Base-by-base conservation (phyloP, 2,113 vertebrate species). In the Stigmatopora nigra region DNA sequence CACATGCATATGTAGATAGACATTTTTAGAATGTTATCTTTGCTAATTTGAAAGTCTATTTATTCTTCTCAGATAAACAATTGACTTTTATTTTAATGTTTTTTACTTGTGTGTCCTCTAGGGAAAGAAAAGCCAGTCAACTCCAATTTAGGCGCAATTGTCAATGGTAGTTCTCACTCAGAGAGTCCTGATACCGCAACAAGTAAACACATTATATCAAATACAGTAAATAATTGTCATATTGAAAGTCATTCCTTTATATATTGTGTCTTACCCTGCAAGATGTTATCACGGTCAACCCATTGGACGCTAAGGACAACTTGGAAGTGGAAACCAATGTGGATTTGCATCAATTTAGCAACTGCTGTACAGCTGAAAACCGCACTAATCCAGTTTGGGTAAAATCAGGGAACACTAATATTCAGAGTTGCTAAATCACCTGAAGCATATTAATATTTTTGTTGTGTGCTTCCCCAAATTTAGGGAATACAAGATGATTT, bases 401-500 rank as follows among this genome's bases (percentile, higher is more conserved):
- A 78, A 87, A 90, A 41, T 10, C 16, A 15, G 10, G 22, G 9
- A 35, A 17, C 19, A 14, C 35, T 12, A 3, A 13, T 53, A 22
- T 12, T 11, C 16, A 35, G 7, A 4, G 17, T 36, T 58, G 36
- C 35, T n/a, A 17, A 1, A 2, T 38, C 9, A n/a, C n/a, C 31
- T 46, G 0, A 1, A 46, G 20, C 2, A 15, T 25, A 25, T 63
- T 16, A 22, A 56, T 0, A 3, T 31, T 41, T 7, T 41, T 7
- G 44, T 64, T 61, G n/a, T 47, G 59, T 65, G 59, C 77, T 75
- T 64, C 66, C 55, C n/a, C n/a, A 45, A 46, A 63, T 31, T 38
- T 74, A 98, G 95, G 92, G 92, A 81, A 87, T 91, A 70, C 93
- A 95, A 51, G 94, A 97, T 6, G 92, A 86, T 55, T 90, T 98